phyloP scores from a whole-genome alignment of 2,113 vertebrate genomes.

The Pangasianodon gigas region DNA sequence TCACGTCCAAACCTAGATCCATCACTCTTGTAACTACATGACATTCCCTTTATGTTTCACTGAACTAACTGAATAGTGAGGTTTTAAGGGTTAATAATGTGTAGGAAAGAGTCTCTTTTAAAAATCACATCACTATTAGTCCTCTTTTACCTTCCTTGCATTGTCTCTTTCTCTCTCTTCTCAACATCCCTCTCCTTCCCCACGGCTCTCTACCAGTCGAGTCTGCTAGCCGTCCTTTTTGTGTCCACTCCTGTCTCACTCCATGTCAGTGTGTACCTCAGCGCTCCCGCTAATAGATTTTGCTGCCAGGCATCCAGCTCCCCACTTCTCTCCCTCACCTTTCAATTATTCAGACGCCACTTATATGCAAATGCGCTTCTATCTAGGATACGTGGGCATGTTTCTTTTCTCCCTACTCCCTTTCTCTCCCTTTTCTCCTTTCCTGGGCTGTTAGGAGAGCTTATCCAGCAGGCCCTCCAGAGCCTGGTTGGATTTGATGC shows the following conservation, averaged over 20 bases:
- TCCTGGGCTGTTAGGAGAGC: slow-evolving; percentile 60
- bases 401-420: slow-evolving; percentile 57
- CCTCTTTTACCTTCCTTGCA: background rate
- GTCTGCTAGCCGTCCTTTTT: slow-evolving; percentile 31
- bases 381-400: slow-evolving; percentile 59
- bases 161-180: slow-evolving; percentile 45
- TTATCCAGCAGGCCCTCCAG: slow-evolving; percentile 67
- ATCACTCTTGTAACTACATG: background rate
- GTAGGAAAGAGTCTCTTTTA: background rate
- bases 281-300: slow-evolving; percentile 74
- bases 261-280: slow-evolving; percentile 20
- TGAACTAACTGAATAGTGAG: background rate
- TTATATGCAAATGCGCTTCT: slow-evolving; percentile 77
- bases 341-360: slow-evolving; percentile 77
- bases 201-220: slow-evolving; percentile 25
- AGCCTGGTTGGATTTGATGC: slow-evolving; percentile 72
- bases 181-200: slow-evolving; percentile 30
- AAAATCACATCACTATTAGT: slow-evolving; percentile 7
- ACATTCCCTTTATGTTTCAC: background rate
- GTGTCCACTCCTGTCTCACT: slow-evolving; percentile 50
- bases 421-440: slow-evolving; percentile 64
- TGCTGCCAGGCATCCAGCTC: slow-evolving; percentile 78
- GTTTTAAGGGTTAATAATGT: slow-evolving; percentile 8
- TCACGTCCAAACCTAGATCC: background rate
- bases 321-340: slow-evolving; percentile 72